Base-by-base conservation (phyloP, 2,113 vertebrate species). In the Gadus chalcogrammus region DNA sequence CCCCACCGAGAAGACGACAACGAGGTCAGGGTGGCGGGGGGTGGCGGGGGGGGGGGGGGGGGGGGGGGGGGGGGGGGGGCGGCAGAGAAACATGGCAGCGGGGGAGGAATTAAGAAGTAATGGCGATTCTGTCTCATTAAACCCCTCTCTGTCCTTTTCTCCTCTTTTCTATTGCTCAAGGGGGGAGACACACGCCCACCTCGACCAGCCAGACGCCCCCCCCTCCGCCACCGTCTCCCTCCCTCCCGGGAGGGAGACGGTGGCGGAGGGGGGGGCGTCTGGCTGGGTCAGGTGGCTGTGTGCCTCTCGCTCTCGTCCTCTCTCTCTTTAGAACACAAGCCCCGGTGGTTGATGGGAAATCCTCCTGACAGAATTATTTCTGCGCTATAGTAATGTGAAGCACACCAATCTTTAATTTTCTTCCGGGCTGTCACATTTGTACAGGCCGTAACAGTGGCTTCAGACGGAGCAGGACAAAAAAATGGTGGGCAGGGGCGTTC, bases 71-170 rank as follows among this genome's bases (percentile, higher is more conserved):
- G 67, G 18, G 60, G 42, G 42, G 42, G 73, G 79, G 31, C 59
- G 71, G 80, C 31, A 55, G 53, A 16, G 28, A 4, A 20, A 22
- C 31, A 35, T 1, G 31, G 31, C 31, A 35, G 31, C 31, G 31
- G 12, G 73, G 72, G 24, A 24, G 24, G 2, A 24, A 24, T 24
- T 1, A 24, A 24, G 24, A 24, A 24, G 53, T 5, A 75, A 68
- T 72, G 75, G 62, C 48, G 70, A 60, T 28, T 61, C 27, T 9
- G 31, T 71, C 77, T 78, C 70, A 77, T 85, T 84, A 83, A 79
- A 82, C 16, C 59, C 75, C 53, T 9, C 53, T 71, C 18, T 27
- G 52, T 78, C 55, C 65, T 77, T 74, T 76, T 69, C 65, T 76
- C 59, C 70, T 79, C 75, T 58, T 55, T 56, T 65, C 6, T 13